Evolutionary conservation across 2,113 vertebrate species (phyloP), one percentile per base, ranked within the genome.

Genomic region (Syngnathus typhle): DNA sequence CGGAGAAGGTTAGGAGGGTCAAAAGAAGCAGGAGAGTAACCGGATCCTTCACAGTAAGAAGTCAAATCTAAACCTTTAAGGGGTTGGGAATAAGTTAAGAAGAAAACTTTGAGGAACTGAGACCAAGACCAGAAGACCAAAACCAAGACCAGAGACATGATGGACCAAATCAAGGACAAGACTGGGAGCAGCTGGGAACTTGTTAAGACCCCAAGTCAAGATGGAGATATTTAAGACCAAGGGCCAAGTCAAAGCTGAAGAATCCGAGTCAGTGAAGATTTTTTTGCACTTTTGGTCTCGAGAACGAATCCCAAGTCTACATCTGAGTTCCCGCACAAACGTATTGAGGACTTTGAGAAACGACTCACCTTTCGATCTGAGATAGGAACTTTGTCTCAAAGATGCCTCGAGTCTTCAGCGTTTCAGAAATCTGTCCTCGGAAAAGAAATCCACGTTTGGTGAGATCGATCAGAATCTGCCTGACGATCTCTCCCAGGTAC

Each of bases 301-400:
- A 56, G 12, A 16, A 32, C 16, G 6, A 32, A 56, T 56, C 11
- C 54, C 23, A 13, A 56, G 12, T 56, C 13, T 5, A 7, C 32
- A 11, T 55, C 52, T 10, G 23, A 19, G 12, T 32, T 52, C 18
- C n/a, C 15, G 36, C 7, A 3, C 13, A 16, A 43, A 43, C 41
- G 4, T 7, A 23, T n/a, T 13, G 1, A 10, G 36, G 32, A 46
- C 39, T 21, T 47, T 10, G 16, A 37, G 1, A 36, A 12, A 4
- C 11, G 21, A 16, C 80, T 76, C 76, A 88, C 97, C 96, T 98
- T 84, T 99, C 97, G 61, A 99, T 99, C 89, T 98, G 96, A 52
- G 97, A 99, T 69, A 99, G 94, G 79, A 94, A 98, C 87, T 98
- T 98, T 44, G 97, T 99, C 92, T 99, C 95, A 75, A 98, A 99